These are phyloP conservation scores for Corythornis vintsioides DNA, from an alignment of 2,113 vertebrate genomes.

Conservation along the genomic window DNA sequence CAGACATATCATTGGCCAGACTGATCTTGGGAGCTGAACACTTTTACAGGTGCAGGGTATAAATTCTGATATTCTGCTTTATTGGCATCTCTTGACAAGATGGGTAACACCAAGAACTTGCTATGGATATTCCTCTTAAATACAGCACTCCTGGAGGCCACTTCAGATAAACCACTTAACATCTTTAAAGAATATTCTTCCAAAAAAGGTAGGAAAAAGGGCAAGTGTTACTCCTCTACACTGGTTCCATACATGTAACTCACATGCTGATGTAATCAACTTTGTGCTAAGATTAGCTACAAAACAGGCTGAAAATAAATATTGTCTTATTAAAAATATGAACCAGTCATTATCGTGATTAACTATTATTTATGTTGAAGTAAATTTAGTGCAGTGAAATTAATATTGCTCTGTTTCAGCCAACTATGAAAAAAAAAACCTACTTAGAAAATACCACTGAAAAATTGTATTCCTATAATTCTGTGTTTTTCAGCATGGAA, in stretches of 20 bases:
- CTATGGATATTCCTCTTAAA: slow-evolving; percentile 6
- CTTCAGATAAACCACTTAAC: background rate
- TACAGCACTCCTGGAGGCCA: background rate
- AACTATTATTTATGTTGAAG: background rate
- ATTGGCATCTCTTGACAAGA: background rate
- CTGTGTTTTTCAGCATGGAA: background rate
- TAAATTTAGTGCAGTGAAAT: background rate
- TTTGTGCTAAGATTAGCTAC: background rate
- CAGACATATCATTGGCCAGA: background rate
- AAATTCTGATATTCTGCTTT: background rate
- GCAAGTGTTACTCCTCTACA: rapidly evolving
- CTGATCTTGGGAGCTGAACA: background rate
- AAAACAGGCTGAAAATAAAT: background rate
- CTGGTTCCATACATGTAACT: background rate
- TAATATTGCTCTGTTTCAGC: background rate
- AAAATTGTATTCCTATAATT: background rate
- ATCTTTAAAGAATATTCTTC: background rate
- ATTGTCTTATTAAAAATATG: background rate
- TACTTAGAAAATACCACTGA: background rate
- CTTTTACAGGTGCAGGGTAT: background rate
- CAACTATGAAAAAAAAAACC: background rate
- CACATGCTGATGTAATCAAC: background rate
- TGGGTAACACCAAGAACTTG: background rate
- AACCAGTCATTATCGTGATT: rapidly evolving
- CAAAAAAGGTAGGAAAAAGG: background rate